phyloP scores from a whole-genome alignment of 2,113 vertebrate species.

The Gasterosteus aculeatus region DNA sequence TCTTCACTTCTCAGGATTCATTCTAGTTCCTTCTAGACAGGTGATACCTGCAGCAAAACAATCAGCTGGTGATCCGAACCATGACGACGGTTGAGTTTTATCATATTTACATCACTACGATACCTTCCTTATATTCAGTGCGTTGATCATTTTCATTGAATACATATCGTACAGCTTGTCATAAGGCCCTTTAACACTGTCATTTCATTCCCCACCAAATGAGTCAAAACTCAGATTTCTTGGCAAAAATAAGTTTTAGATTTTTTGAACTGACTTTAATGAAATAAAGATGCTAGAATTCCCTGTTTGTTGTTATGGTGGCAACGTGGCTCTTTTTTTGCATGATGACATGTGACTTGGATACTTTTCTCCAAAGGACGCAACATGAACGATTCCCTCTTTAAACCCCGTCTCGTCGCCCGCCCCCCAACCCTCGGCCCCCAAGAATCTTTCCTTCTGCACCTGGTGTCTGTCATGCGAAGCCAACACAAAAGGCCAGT shows the following conservation, averaged over 20 bases:
- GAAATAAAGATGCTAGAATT: background rate
- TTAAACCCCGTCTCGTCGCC: slow-evolving; percentile 20
- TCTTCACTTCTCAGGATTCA: background rate
- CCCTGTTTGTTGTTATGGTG: background rate
- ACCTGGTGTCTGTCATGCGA: slow-evolving; percentile 79
- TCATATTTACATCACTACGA: background rate
- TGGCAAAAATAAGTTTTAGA: background rate
- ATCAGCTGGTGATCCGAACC: background rate
- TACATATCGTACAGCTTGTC: background rate
- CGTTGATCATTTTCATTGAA: background rate
- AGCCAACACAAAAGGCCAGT: slow-evolving; percentile 74
- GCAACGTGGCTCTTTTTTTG: background rate
- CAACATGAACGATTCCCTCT: background rate
- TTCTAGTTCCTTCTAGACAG: no score
- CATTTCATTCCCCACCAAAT: background rate
- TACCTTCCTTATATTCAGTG: background rate
- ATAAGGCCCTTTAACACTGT: background rate
- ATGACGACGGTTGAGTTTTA: background rate
- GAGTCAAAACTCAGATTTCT: background rate
- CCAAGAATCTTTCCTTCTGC: slow-evolving; percentile 54
- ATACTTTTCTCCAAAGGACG: slow-evolving; percentile 4
- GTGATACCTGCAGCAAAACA: background rate
- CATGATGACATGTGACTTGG: background rate
- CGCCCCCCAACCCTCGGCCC: background rate
- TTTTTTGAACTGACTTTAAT: background rate